Evolutionary conservation across 2,888 invertebrate genomes (phyloP), one percentile per base, ranked within the genome.

Genomic region (Thymelicus acteon): DNA sequence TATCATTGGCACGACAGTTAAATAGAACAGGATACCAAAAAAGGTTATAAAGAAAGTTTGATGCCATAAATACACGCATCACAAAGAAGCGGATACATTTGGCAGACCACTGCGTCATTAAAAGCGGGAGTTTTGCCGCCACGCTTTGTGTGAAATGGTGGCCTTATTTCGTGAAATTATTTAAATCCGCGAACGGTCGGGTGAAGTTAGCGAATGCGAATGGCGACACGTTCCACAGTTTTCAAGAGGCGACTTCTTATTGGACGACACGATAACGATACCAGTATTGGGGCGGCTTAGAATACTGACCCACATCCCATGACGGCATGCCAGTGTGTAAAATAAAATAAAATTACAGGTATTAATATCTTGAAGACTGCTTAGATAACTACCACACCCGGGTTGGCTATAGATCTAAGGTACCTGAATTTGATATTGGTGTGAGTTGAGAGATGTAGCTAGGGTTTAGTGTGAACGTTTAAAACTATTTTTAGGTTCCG

Each of bases 121-220:
- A 70, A 71, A 71, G 70, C 49, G 49, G 60, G 70, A 70, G 60
- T 62, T 67, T 49, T 54, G 63, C 62, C 57, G 65, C 70, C 24
- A 49, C 48, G 67, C 66, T 67, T 68, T 67, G 65, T 74, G 62
- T 64, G 60, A 60, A 70, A 77, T 73, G 75, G 78, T 79, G 82
- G 82, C 75, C 70, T 71, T 71, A 71, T 71, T 71, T 71, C 60
- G 65, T 54, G 65, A 71, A 71, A 71, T 65, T 64, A 70, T 70
- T 70, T 70, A 60, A 70, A 70, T 70, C 60, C 70, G 64, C 24
- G 60, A 64, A 70, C 64, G 39, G 70, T 48, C 48, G 62, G 57
- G 37, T 47, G 39, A 58, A 63, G 63, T 60, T 31, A 12, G 54
- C 40, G 54, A 62, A 48, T 39, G 39, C 31, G 31, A 31, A 31